phyloP scores from a whole-genome alignment of 2,113 vertebrate genomes.

The Misgurnus anguillicaudatus region DNA sequence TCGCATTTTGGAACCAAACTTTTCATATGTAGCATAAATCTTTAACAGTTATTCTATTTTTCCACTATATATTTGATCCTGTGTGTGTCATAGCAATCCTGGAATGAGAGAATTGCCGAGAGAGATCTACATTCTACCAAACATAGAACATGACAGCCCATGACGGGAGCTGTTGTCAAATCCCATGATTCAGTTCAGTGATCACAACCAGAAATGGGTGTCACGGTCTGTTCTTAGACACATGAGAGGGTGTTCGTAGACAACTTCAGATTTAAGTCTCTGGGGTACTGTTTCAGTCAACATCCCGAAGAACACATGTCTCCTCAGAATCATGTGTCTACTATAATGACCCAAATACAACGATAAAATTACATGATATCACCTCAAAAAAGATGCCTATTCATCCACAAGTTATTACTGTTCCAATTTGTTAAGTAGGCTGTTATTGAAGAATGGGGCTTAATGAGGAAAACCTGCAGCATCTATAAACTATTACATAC shows the following conservation, averaged over 20 bases:
- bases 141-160: conserved; percentile 49
- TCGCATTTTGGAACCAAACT: too few relatives aligned
- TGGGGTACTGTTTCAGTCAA: not conserved
- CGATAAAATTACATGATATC: not conserved
- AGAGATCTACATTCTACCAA: conserved; percentile 29
- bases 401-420: too few relatives aligned
- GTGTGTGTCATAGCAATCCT: not conserved
- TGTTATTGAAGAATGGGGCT: too few relatives aligned
- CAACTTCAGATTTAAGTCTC: conserved; percentile 13
- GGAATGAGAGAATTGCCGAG: conserved; percentile 6
- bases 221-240: conserved; percentile 7
- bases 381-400: too few relatives aligned
- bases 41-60: not conserved
- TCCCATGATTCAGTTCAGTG: conserved; percentile 31
- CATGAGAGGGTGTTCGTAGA: not conserved
- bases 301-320: not conserved
- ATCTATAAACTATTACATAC: too few relatives aligned
- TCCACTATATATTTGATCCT: not conserved
- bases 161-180: conserved; percentile 47
- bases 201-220: conserved; percentile 43
- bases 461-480: too few relatives aligned
- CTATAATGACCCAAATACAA: not conserved
- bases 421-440: too few relatives aligned
- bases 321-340: not conserved
- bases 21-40: not conserved